Evolutionary conservation across 53 echinoderm and acorn worm genomes (phyloP), one percentile per base, ranked within the genome.

Genomic region (Echinarachnius parma): DNA sequence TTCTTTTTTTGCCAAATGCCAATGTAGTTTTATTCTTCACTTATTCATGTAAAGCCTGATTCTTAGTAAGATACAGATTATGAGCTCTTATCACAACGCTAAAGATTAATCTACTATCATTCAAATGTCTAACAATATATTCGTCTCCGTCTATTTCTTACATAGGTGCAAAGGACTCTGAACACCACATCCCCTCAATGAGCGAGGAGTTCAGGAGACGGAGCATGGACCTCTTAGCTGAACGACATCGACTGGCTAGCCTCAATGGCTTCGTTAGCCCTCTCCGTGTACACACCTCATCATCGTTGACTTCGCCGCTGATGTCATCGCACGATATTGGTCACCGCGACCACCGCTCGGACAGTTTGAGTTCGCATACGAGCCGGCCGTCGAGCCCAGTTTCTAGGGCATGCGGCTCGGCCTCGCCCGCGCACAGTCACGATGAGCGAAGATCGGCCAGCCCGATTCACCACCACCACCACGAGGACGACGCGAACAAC

Each of bases 321-420:
- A n/a, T n/a, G n/a, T n/a, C n/a, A n/a, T 56, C 74, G 11, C 26
- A 57, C 1, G 74, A 72, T 37, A 42, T 57, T 19, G 56, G 25
- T 44, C 36, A 25, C n/a, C 5, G 74, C 22, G 74, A 56, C 36
- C 37, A 56, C 15, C 55, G 74, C 42, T 26, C 74, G 2, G 74
- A 72, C 25, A 72, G 74, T 72, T 72, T 72, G n/a, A n/a, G n/a
- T n/a, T n/a, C n/a, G 42, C 74, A 72, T 9, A 37, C 56, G 15
- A 72, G 74, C 26, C 74, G 74, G 23, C 74, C 74, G 22, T 72
- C 74, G 25, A 72, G 74, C 26, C 74, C 74, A 34, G 74, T 55
- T 2, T n/a, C n/a, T n/a, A 55, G 74, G 27, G 74, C 56, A 2
- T 72, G 74, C 28, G 74, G 74, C 2, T 72, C 74, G 9, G 50